Evolutionary conservation across 1,140 invertebrate species (phyloP).

Genomic region (Neocloeon triangulifer): DNA sequence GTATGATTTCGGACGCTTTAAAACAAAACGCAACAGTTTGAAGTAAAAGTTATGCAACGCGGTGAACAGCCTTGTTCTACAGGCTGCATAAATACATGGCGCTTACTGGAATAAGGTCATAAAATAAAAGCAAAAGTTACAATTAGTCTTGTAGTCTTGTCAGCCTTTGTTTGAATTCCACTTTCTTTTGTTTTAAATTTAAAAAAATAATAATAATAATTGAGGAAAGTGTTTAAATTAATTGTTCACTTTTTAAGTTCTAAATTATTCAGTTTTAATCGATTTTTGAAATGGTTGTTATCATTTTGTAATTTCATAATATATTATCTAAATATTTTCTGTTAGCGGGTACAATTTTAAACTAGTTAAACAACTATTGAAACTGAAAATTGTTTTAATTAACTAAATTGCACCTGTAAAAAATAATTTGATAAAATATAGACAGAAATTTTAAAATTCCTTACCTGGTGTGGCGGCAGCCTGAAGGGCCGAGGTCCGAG

Average conservation of each 20-base stretch:
- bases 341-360: conserved; percentile 10
- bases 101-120: too few species aligned
- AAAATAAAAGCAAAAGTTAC: too few species aligned
- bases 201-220: too few species aligned
- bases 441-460: conserved; percentile 14
- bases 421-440: conserved; percentile 7
- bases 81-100: too few species aligned
- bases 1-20: too few species aligned
- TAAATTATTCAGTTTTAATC: conserved; percentile 4
- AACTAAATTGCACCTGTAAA: background rate
- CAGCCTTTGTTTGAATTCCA: too few species aligned
- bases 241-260: conserved; percentile 8
- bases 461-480: conserved; percentile 19
- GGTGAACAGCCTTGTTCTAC: too few species aligned
- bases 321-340: conserved; percentile 3
- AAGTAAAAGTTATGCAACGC: too few species aligned
- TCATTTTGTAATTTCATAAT: background rate
- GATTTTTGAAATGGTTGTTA: background rate
- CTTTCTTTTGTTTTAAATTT: too few species aligned
- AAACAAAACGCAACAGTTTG: too few species aligned
- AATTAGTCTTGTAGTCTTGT: too few species aligned
- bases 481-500: conserved; percentile 18
- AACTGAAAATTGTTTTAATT: background rate
- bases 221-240: too few species aligned
- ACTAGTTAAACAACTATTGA: conserved; percentile 2